Conservation (phyloP, 2,888 invertebrate species). For the Carcina quercana region DNA sequence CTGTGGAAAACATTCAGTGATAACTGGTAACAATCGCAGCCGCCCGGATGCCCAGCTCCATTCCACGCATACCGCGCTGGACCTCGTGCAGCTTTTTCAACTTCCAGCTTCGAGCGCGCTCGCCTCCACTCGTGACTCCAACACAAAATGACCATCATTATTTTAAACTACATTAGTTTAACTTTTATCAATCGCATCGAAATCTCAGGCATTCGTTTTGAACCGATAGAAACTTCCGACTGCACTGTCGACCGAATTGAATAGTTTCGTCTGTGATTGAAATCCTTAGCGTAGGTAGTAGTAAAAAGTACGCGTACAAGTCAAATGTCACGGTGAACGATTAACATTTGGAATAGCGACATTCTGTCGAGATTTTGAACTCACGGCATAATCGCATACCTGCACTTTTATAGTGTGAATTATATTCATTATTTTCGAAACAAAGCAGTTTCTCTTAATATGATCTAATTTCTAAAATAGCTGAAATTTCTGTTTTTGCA, state of each 20-base stretch:
- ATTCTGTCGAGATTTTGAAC: slow-evolving; percentile 6
- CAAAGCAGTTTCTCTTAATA: too few species aligned
- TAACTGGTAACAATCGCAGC: slow-evolving; percentile 74
- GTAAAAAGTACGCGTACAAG: slow-evolving; percentile 3
- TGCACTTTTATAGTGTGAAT: too few species aligned
- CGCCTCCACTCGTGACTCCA: slow-evolving; percentile 37
- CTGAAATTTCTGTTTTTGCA: too few species aligned
- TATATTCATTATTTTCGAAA: too few species aligned
- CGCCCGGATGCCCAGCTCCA: slow-evolving; percentile 70
- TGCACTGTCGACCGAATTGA: background rate
- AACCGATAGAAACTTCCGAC: too few species aligned
- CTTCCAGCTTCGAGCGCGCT: slow-evolving; percentile 44
- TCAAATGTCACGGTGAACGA: slow-evolving; percentile 13
- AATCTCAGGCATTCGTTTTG: background rate
- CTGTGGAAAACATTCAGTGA: slow-evolving; percentile 73
- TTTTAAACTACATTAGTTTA: slow-evolving; percentile 2
- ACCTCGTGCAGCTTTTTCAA: slow-evolving; percentile 67
- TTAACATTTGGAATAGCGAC: slow-evolving; percentile 10
- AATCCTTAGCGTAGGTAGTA: slow-evolving; percentile 2
- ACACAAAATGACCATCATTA: slow-evolving; percentile 10
- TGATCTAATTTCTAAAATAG: too few species aligned
- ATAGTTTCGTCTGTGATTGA: background rate
- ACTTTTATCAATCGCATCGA: background rate
- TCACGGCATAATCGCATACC: too few species aligned
- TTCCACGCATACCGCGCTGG: slow-evolving; percentile 64